phyloP scores from a whole-genome alignment of 2,113 vertebrate genomes.

The Saccopteryx leptura region DNA sequence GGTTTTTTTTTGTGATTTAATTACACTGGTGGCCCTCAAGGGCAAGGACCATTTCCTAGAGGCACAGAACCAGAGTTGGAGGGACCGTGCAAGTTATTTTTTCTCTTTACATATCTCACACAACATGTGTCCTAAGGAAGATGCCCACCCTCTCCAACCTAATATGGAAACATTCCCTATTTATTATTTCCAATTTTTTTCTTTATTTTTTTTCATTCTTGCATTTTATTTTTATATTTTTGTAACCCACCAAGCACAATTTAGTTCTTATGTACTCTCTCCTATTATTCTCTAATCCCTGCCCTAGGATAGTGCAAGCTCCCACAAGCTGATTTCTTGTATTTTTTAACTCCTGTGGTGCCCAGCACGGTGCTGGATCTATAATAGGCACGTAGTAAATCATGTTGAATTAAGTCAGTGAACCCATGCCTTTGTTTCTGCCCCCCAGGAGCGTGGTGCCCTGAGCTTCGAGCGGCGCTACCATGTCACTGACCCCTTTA shows the following conservation, averaged over 20 bases:
- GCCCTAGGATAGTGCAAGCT: not conserved
- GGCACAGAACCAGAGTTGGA: constrained; percentile 9
- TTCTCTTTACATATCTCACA: not conserved
- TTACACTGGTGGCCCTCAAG: not conserved
- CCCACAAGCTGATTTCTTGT: constrained; percentile 4
- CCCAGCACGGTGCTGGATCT: not conserved
- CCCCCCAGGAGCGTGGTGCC: constrained; percentile 92
- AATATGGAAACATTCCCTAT: not conserved
- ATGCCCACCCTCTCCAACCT: not conserved
- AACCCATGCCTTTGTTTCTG: constrained; percentile 65
- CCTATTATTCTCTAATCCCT: constrained; percentile 1
- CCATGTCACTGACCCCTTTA: constrained; percentile 98
- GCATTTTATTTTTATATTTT: not conserved
- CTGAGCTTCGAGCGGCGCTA: constrained; percentile 95
- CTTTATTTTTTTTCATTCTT: not conserved
- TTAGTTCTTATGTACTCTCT: constrained; percentile 28
- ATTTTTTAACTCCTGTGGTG: not conserved
- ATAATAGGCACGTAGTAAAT: not conserved
- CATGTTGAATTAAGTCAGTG: constrained; percentile 44
- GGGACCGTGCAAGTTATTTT: not conserved
- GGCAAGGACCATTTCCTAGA: not conserved
- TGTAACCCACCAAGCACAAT: not conserved
- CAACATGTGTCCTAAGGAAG: not conserved
- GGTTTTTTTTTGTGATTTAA: not conserved
- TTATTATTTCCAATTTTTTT: constrained; percentile 30